Evolutionary conservation across 2,113 vertebrate genomes (phyloP), one percentile per base, ranked within the genome.

Genomic region (Calyptommatus sinebrachiatus): DNA sequence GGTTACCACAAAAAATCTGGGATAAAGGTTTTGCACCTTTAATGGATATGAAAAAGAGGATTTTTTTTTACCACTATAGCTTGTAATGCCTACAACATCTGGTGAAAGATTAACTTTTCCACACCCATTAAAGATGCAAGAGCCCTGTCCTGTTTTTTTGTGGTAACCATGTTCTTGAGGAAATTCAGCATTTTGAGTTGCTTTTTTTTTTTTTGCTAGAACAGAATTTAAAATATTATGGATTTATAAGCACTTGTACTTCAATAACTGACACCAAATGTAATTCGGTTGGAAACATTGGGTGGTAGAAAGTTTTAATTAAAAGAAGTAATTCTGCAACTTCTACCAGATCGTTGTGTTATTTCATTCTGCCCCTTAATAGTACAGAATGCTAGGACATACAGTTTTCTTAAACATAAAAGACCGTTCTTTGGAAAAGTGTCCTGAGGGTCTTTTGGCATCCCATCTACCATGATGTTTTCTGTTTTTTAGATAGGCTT

Each of bases 271-370:
- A 28, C 66, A 28, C 24, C 35, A 83, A 78, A 28, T 71, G 2
- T 71, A 65, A 78, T 88, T 50, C 28, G 1, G 8, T 85, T 82
- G 82, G 67, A 80, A 53, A 4, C 21, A 28, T 82, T 78, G 71
- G 70, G 45, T 77, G 35, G 77, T 14, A 74, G 88, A 46, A 41
- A 21, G 57, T 41, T 79, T 76, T 22, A 21, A 69, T 53, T 61
- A 85, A 57, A 57, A 3, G 18, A 57, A 57, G 53, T 18, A 12
- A 57, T 57, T 57, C 53, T 16, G 53, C 53, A 18, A 57, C 76
- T 89, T 88, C 77, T 73, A 46, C 31, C 31, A 76, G 69, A 20
- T 79, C 1, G 0, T 65, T 86, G 84, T 61, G 45, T n/a, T 45
- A 48, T 80, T 88, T 82, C 28, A 14, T 29, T 74, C 65, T 67